Conservation (phyloP, 1,140 invertebrate genomes). For the Zaprionus vittiger region DNA sequence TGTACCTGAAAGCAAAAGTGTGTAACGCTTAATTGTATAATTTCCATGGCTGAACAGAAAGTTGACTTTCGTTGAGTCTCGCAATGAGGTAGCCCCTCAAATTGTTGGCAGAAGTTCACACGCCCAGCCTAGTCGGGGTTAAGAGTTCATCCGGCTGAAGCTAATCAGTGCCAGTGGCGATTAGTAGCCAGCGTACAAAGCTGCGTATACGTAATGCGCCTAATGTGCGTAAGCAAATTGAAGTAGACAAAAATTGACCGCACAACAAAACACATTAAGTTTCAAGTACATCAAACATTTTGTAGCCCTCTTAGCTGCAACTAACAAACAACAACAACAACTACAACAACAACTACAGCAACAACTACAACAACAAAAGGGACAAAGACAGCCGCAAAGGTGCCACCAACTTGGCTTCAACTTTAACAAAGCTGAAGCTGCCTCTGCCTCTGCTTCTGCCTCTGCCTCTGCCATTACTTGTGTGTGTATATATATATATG, state of each 20-base stretch:
- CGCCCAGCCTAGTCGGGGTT: slow-evolving; percentile 19
- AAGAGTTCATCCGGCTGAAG: slow-evolving; percentile 43
- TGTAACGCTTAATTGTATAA: slow-evolving; percentile 53
- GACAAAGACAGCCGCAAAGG: slow-evolving; percentile 56
- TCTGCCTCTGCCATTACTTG: slow-evolving; percentile 3
- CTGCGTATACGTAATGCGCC: slow-evolving; percentile 11
- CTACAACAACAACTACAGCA: slow-evolving; percentile 8
- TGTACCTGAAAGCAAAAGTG: slow-evolving; percentile 72
- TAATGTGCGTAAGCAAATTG: slow-evolving; percentile 24
- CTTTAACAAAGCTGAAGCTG: slow-evolving; percentile 1
- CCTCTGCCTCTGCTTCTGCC: neutral
- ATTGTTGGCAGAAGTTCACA: slow-evolving; percentile 60
- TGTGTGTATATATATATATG: neutral
- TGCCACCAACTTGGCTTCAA: slow-evolving; percentile 77
- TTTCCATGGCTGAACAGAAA: slow-evolving; percentile 19
- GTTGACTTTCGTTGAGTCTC: neutral
- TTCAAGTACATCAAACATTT: slow-evolving; percentile 81
- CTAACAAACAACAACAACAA: slow-evolving; percentile 32
- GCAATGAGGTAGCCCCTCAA: no score
- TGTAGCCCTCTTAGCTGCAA: slow-evolving; percentile 70
- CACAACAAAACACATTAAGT: slow-evolving; percentile 77
- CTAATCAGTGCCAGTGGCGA: slow-evolving; percentile 33
- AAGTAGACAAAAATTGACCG: slow-evolving; percentile 61
- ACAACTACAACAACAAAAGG: slow-evolving; percentile 14
- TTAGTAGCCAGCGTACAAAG: slow-evolving; percentile 26